Base-by-base conservation (phyloP, 2,888 invertebrate species). In the Malthinus seriepunctatus region DNA sequence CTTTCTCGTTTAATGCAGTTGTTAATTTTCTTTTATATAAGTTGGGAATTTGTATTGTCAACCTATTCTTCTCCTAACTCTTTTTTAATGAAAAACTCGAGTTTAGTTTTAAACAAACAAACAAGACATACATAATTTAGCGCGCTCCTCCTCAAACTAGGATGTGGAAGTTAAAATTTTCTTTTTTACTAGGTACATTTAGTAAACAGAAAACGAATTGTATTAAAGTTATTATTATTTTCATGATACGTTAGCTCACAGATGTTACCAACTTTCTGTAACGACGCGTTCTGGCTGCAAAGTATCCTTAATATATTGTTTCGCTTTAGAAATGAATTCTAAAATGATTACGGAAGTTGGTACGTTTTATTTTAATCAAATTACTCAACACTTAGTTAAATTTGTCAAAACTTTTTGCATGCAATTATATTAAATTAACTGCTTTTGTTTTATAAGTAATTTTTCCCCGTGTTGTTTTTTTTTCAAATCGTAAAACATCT, bases 201-300 rank as follows among this genome's bases (percentile, higher is more conserved):
- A 33, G 63, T 55, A 63, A 54, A 57, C 63, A 60, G 51, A 42
- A 35, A 57, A 53, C 60, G 55, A 53, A 54, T 60, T 63, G 56
- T 57, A 63, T 63, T 63, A 63, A 63, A 63, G 63, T 63, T 63
- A 63, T 63, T 63, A 63, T 63, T 63, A 63, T 63, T 63, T 63
- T 54, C 60, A 57, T 60, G 61, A 62, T 58, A 62, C 61, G 61
- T 54, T 47, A 51, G 58, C 35, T 56, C 60, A 34, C 63, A 63
- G 63, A 61, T 63, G 63, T 56, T 63, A 57, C 63, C 61, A 63
- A 62, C 61, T 62, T 63, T 63, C 51, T 51, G 57, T 48, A 48
- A 54, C 60, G 63, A 63, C 63, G 58, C 63, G 63, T 55, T 51
- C 51, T 51, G 61, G 61, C 56, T 63, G 63, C 61, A 63, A 63